These are phyloP conservation scores for Pao palembangensis DNA, from an alignment of 2,113 vertebrate species.

Conservation along the genomic window DNA sequence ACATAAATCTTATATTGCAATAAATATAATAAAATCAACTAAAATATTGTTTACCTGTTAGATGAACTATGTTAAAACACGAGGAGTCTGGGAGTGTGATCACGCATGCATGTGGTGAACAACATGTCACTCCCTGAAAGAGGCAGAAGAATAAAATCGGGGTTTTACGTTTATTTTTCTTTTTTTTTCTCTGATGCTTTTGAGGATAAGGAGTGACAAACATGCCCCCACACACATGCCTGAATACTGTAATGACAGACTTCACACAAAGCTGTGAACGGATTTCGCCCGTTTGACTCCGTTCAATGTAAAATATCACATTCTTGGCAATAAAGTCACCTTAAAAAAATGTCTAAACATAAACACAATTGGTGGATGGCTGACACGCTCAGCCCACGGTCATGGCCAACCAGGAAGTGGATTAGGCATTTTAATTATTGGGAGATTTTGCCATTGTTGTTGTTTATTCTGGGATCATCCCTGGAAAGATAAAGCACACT, in stretches of 20 bases:
- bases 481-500: constrained; percentile 63
- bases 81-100: constrained; percentile 1
- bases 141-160: constrained; percentile 16
- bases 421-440: constrained; percentile 69
- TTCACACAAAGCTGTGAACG: constrained; percentile 30
- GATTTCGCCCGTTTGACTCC: constrained; percentile 8
- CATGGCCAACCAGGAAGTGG: constrained; percentile 64
- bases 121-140: constrained; percentile 15
- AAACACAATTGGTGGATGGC: constrained; percentile 25
- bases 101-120: constrained; percentile 9
- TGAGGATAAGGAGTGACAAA: constrained; percentile 25
- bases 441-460: constrained; percentile 55
- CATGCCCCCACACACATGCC: constrained; percentile 7
- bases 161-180: constrained; percentile 17
- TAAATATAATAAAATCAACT: no score
- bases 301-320: constrained; percentile 6
- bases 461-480: constrained; percentile 70
- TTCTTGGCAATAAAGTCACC: constrained; percentile 44
- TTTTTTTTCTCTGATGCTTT: constrained; percentile 28
- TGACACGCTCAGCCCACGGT: constrained; percentile 64
- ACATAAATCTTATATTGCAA: no score
- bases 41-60: background rate
- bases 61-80: constrained; percentile 10
- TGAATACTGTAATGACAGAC: constrained; percentile 35
- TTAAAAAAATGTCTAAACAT: constrained; percentile 54